Evolutionary conservation across 2,797 vertebrate genomes (phyloP).

Genomic region (Masticophis lateralis): DNA sequence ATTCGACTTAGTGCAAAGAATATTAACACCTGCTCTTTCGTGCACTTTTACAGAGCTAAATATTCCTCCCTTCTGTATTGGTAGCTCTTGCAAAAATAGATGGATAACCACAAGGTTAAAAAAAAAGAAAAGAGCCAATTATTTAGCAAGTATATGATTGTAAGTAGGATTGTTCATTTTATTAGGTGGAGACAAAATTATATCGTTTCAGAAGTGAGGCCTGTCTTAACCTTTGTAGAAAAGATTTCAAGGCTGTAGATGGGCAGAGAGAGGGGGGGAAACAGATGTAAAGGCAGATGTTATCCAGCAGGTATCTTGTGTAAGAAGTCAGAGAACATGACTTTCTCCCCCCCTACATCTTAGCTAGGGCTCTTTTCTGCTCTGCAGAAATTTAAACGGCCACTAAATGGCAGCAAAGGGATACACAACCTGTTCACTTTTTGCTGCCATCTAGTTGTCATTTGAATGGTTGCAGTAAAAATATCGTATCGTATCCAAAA

Average conservation of each 20-base stretch:
- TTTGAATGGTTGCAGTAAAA: background rate
- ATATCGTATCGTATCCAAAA: background rate
- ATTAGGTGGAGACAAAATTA: conserved; percentile 6
- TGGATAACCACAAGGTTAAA: background rate
- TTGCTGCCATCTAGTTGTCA: background rate
- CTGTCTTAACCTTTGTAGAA: conserved; percentile 3
- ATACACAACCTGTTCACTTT: background rate
- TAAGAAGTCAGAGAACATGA: background rate
- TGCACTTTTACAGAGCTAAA: background rate
- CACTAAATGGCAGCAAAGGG: background rate
- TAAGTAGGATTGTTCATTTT: background rate
- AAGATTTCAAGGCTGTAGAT: background rate
- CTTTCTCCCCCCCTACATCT: background rate
- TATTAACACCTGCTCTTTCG: conserved; percentile 14
- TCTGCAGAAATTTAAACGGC: background rate
- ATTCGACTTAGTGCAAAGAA: background rate
- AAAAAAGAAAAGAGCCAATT: background rate
- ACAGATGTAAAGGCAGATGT: background rate
- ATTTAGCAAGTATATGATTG: background rate
- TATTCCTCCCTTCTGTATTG: background rate
- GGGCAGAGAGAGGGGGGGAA: background rate
- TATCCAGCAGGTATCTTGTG: rapidly evolving
- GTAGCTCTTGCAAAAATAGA: background rate
- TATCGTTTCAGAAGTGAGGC: background rate
- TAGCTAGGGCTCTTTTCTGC: background rate